phyloP scores from a whole-genome alignment of 1,140 invertebrate genomes.

The Eumaeus atala region DNA sequence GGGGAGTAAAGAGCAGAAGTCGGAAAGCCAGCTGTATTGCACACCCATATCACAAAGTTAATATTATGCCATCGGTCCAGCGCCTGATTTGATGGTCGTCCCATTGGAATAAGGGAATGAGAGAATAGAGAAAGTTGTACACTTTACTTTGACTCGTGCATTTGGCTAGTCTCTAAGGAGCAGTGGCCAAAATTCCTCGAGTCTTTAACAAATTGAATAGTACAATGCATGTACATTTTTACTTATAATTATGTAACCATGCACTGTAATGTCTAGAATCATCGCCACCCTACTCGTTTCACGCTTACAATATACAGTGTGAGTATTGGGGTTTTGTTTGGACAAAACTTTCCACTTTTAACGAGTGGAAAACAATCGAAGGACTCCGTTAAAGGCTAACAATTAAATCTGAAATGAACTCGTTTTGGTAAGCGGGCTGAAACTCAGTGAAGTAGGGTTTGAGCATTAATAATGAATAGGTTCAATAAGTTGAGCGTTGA shows the following conservation, averaged over 20 bases:
- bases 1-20: no score
- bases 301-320: neutral
- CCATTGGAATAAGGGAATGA: no score
- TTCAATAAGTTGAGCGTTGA: neutral
- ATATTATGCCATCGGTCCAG: no score
- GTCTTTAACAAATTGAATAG: no score
- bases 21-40: no score
- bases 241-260: neutral
- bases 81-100: no score
- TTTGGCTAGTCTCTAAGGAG: neutral
- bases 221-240: neutral
- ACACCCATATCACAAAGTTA: no score
- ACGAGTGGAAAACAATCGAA: conserved; percentile 4
- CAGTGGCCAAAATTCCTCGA: no score
- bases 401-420: neutral
- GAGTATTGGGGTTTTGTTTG: conserved; percentile 1
- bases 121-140: neutral
- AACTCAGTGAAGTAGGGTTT: neutral
- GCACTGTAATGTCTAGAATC: neutral
- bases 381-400: neutral
- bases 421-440: neutral
- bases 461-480: neutral
- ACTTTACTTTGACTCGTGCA: neutral
- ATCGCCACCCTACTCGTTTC: neutral
- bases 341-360: neutral